Base-by-base conservation (phyloP, 2,113 vertebrate genomes). In the Echinops telfairi region DNA sequence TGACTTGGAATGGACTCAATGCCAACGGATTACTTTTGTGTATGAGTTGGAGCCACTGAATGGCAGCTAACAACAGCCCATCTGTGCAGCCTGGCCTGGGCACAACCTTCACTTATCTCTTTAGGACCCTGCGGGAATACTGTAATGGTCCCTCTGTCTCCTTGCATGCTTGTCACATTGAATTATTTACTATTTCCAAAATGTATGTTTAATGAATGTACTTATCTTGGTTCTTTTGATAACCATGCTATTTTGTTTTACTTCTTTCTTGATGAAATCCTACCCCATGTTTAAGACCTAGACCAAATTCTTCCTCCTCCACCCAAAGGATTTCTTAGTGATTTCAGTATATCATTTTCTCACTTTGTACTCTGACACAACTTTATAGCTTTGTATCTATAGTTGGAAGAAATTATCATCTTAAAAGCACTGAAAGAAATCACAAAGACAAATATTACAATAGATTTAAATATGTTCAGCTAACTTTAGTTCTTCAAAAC, bases 171-270 rank as follows among this genome's bases (percentile, higher is more conserved):
- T 71, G 36, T 88, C 38, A 86, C 40, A 64, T 53, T 93, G 31
- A 84, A 36, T 73, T 93, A 62, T 64, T 92, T 86, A 58, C n/a
- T 73, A 23, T 87, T 77, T 86, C 47, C 38, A 75, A 83, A 62
- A 53, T 43, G 70, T 40, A 80, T 86, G 33, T 53, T 76, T 58
- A 81, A 71, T 20, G 14, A 4, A 16, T 60, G 91, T 73, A 36
- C 64, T 94, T 88, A 62, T 78, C 10, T 31, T 87, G 15, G 25
- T 75, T 79, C 64, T 36, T 80, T n/a, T 66, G 58, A 68, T 75
- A 15, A 7, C 36, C 23, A n/a, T 31, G 31, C 1, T 88, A 29
- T 53, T 93, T 9, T 79, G 84, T n/a, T 12, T 58, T 29, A 68
- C 14, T 66, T 83, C 80, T 57, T 82, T 31, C 77, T 60, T 75